Percentiles rank a stretch among this genome's conserved stretches.
These are phyloP conservation scores for Thaleichthys pacificus DNA, from an alignment of 2,797 vertebrate genomes.

Conservation along the genomic window DNA sequence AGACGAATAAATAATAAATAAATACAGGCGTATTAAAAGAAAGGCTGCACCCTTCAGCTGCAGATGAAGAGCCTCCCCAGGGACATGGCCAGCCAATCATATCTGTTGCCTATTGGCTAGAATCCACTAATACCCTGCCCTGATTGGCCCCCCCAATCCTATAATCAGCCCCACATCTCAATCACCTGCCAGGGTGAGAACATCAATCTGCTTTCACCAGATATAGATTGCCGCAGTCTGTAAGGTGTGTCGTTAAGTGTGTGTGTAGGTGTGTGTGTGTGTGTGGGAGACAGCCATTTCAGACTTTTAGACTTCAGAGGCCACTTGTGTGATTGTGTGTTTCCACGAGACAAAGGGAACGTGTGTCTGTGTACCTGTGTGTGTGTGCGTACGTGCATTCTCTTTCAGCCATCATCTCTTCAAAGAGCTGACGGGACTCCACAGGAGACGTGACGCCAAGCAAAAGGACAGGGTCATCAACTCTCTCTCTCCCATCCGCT, in stretches of 20 bases:
- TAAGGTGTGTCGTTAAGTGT: neutral
- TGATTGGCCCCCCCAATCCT: neutral
- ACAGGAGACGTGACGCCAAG: neutral
- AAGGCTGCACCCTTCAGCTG: no score
- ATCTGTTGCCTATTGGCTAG: conserved; percentile 1
- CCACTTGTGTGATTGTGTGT: neutral
- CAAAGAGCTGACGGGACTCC: neutral
- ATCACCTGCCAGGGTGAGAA: neutral
- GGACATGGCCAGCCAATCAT: neutral
- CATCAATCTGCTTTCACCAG: neutral
- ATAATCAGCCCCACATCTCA: neutral
- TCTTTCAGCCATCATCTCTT: neutral
- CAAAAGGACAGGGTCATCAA: neutral
- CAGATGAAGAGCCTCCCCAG: neutral
- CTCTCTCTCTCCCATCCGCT: neutral
- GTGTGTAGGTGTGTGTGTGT: neutral
- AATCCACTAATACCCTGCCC: neutral
- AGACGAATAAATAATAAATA: neutral
- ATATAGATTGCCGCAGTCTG: neutral
- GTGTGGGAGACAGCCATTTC: neutral
- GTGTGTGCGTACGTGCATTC: conserved; percentile 9
- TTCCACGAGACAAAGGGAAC: no score
- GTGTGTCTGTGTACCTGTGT: neutral
- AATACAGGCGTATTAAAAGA: neutral
- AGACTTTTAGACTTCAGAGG: neutral